Base-by-base conservation (phyloP, 2,113 vertebrate species). In the Rissa tridactyla region DNA sequence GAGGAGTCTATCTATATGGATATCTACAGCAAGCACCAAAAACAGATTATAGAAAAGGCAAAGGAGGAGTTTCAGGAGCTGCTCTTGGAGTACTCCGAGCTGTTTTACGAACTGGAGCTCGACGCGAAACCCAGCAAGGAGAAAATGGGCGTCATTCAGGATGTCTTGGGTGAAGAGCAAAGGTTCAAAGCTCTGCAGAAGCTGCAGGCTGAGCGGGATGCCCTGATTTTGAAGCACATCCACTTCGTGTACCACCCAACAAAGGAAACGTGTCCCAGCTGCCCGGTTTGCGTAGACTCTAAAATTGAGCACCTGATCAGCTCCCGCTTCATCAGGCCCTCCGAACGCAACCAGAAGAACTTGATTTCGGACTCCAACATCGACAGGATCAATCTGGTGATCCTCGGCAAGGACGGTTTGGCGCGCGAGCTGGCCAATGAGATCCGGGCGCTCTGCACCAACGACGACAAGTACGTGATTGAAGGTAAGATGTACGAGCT, bases 111-210 rank as follows among this genome's bases (percentile, higher is more conserved):
- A 83, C 98, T 99, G 64, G 99, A 99, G 95, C 97, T 99, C 12
- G 99, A 99, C 78, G 99, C 99, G 44, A 99, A 99, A 52, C 99
- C 99, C 88, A 99, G 99, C 98, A 99, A 99, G 97, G 99, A 99
- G 96, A 99, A 99, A 97, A 99, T 99, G 99, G 99, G 98, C 4
- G 99, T 99, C 46, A 99, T 99, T 73, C 99, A 99, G 97, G 99
- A 99, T 6, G 98, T 99, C 13, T 68, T 99, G 92, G 99, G 99
- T 1, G 99, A 99, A 44, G 99, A 99, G 68, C 99, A 99, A 69
- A 81, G 99, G 14, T 99, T 99, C 96, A 99, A 99, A 94, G 99
- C 99, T 0, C 94, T 99, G 26, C 99, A 99, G 81, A 99, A 99
- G 96, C 98, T 99, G 20, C 99, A 99, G 64, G 99, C 99, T 0